Base-by-base conservation (phyloP, 2,797 vertebrate species). In the Gymnothorax reevesii region DNA sequence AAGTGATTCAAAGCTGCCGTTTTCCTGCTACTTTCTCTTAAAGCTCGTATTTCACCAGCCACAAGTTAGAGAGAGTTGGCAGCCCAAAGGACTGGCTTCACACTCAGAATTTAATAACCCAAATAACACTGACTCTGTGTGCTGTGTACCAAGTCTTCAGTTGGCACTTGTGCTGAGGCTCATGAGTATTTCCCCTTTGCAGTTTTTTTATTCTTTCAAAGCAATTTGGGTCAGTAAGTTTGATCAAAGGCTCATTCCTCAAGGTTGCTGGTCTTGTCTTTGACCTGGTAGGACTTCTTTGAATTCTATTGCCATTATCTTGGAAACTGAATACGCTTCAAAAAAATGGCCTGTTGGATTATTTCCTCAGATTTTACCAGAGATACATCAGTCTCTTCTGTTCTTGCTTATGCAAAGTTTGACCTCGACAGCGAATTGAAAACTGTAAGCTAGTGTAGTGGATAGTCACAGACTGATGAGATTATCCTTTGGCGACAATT, bases 1-100 rank as follows among this genome's bases (percentile, higher is more conserved):
- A 54, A 54, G 80, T 82, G 22, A 82, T 82, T 82, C n/a, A 6
- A n/a, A 82, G 80, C 52, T 52, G 75, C 33, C 57, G n/a, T 57
- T 82, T 1, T 25, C 79, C 79, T 22, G 13, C 80, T 57, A 20
- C 20, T 57, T 57, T 57, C 57, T 12, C 57, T 13, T n/a, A 5
- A 83, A 57, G 80, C 12, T 59, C 57, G 55, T n/a, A 27, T 59
- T 83, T 33, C 57, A 55, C 49, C 3, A 25, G 52, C 5, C 66
- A 71, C 25, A 13, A 42, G 73, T n/a, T 57, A 8, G n/a, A 7
- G 69, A 13, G 73, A 33, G 73, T 6, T 77, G 10, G 27, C 17
- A 77, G 42, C n/a, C 25, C 33, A 57, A 83, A 10, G 42, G 42
- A 80, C 49, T n/a, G 15, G 15, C 75, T 79, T 54, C 4, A 33